Evolutionary conservation across 2,113 vertebrate genomes (phyloP).

Genomic region (Myotis davidii): DNA sequence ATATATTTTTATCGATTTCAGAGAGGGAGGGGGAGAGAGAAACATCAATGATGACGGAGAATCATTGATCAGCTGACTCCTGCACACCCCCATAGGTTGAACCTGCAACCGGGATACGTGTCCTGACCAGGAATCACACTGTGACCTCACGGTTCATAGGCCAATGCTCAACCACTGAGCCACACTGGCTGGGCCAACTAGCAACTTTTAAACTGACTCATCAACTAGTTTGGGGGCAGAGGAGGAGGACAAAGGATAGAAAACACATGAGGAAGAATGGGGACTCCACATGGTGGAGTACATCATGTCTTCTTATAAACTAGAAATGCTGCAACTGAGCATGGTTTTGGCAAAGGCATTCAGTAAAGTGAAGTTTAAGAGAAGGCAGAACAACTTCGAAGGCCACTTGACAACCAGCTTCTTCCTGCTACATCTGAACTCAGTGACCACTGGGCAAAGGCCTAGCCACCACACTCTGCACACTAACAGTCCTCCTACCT

Average conservation of each 20-base stretch:
- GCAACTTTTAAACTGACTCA: not conserved
- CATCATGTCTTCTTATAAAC: rapidly evolving
- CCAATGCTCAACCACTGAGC: too few species aligned
- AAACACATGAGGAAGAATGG: not conserved
- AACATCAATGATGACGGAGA: too few species aligned
- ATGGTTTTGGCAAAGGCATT: too few species aligned
- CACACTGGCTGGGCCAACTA: too few species aligned
- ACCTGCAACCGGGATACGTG: too few species aligned
- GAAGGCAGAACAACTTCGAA: not conserved
- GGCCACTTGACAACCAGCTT: rapidly evolving
- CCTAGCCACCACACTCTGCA: not conserved
- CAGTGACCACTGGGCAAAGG: not conserved
- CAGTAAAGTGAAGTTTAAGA: not conserved
- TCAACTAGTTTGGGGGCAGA: rapidly evolving
- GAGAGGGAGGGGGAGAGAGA: too few species aligned
- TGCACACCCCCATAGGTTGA: too few species aligned
- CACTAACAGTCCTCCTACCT: not conserved
- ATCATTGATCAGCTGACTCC: too few species aligned
- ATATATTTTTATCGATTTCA: too few species aligned
- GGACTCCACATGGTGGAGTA: too few species aligned
- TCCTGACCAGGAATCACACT: too few species aligned
- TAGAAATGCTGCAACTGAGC: not conserved
- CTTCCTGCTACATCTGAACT: not conserved
- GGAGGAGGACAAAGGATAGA: not conserved
- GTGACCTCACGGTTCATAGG: too few species aligned